Conservation (phyloP, 2,797 vertebrate genomes). For the Darevskia mixta region DNA sequence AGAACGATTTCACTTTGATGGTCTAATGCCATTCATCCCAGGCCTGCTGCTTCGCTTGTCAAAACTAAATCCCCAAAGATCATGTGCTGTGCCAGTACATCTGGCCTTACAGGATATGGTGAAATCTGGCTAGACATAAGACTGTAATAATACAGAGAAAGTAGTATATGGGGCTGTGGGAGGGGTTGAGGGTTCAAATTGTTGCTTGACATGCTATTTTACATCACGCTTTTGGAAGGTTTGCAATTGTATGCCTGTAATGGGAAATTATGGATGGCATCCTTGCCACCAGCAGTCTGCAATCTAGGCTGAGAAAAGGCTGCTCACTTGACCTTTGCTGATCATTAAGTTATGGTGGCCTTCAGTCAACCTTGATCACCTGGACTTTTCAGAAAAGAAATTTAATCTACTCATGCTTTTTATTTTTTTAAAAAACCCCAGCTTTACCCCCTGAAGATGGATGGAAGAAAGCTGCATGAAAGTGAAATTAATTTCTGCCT, state of each 20-base stretch:
- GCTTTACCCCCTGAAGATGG: neutral
- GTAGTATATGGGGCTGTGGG: too few species aligned
- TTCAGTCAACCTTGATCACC: neutral
- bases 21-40: neutral
- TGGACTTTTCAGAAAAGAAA: conserved; percentile 10
- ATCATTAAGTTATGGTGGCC: neutral
- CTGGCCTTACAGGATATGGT: neutral
- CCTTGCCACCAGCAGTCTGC: neutral
- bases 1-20: neutral
- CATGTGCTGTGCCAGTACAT: neutral
- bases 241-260: neutral
- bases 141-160: neutral
- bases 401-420: conserved; percentile 1
- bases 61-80: neutral
- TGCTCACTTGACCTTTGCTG: neutral
- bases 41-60: neutral
- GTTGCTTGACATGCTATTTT: neutral
- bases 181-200: too few species aligned
- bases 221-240: neutral
- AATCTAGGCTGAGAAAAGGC: neutral
- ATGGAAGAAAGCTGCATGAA: neutral
- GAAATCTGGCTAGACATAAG: neutral
- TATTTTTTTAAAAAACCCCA: neutral
- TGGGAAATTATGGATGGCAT: neutral
- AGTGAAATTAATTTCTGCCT: conserved; percentile 34